phyloP scores from a whole-genome alignment of 2,888 invertebrate species.

The Philereme transversata region DNA sequence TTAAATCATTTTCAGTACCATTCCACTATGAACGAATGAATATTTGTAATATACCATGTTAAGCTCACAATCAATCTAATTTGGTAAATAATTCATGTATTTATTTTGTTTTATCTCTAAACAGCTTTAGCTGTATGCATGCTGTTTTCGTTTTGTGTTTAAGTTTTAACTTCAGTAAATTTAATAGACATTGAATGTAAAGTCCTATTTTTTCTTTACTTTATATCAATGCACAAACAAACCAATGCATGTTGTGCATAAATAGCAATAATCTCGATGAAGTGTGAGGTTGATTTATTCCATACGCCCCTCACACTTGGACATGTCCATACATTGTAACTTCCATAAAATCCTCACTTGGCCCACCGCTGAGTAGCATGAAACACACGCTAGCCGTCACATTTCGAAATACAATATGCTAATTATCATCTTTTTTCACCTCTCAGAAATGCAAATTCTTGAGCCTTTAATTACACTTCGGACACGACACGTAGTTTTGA shows the following conservation, averaged over 20 bases:
- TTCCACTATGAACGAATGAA: neutral
- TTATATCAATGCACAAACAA: neutral
- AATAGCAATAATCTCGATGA: constrained; percentile 10
- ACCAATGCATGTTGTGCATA: neutral
- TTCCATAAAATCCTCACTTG: constrained; percentile 62
- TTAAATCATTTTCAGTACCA: neutral
- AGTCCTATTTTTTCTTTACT: too few species aligned
- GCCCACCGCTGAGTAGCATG: constrained; percentile 78
- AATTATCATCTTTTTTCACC: constrained; percentile 80
- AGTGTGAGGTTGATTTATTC: constrained; percentile 14
- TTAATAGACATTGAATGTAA: too few species aligned
- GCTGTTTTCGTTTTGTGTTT: too few species aligned
- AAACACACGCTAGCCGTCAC: constrained; percentile 76
- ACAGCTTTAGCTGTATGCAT: too few species aligned
- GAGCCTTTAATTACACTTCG: constrained; percentile 78
- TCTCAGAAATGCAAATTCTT: constrained; percentile 81
- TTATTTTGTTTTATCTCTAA: too few species aligned
- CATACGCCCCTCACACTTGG: constrained; percentile 22
- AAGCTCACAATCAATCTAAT: too few species aligned
- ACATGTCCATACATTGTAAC: constrained; percentile 61
- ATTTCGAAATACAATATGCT: constrained; percentile 83
- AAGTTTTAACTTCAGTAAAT: too few species aligned
- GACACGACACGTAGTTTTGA: constrained; percentile 81
- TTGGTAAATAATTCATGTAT: too few species aligned
- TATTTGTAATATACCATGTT: too few species aligned